Evolutionary conservation across 2,113 vertebrate species (phyloP).

Genomic region (Semnornis frantzii): DNA sequence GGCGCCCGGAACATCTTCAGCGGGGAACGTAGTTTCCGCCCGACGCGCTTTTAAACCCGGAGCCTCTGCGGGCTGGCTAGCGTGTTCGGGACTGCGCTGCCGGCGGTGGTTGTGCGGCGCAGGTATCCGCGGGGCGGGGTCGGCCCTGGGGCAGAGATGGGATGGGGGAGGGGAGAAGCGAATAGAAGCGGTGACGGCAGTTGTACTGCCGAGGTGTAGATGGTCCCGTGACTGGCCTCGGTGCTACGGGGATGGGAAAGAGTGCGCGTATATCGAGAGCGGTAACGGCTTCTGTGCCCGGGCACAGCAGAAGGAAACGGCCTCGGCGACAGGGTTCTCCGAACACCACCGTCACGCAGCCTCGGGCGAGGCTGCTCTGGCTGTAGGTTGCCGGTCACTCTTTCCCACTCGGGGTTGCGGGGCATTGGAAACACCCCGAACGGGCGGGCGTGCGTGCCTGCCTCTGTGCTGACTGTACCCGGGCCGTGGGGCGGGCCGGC

Average conservation of each 20-base stretch:
- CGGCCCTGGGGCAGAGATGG: rapidly evolving
- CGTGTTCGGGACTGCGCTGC: not conserved
- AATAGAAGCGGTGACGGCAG: not conserved
- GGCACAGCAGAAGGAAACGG: not conserved
- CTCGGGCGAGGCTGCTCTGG: not conserved
- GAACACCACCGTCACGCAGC: no score
- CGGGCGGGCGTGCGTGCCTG: no score
- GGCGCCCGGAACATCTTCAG: rapidly evolving
- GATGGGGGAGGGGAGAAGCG: no score
- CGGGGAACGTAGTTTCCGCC: rapidly evolving
- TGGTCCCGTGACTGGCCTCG: rapidly evolving
- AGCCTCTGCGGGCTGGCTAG: not conserved
- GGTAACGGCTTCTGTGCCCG: not conserved
- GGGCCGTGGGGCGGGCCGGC: not conserved
- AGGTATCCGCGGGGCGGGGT: not conserved
- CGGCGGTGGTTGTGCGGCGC: not conserved
- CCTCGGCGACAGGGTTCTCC: no score
- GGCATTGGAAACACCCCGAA: rapidly evolving
- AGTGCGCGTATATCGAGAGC: no score
- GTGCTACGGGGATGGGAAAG: not conserved
- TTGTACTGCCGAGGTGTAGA: rapidly evolving
- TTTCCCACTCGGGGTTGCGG: rapidly evolving
- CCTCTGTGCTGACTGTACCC: rapidly evolving
- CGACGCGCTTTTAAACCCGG: rapidly evolving
- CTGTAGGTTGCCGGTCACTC: no score